Base-by-base conservation (phyloP, 2,113 vertebrate species). In the Laterallus jamaicensis region DNA sequence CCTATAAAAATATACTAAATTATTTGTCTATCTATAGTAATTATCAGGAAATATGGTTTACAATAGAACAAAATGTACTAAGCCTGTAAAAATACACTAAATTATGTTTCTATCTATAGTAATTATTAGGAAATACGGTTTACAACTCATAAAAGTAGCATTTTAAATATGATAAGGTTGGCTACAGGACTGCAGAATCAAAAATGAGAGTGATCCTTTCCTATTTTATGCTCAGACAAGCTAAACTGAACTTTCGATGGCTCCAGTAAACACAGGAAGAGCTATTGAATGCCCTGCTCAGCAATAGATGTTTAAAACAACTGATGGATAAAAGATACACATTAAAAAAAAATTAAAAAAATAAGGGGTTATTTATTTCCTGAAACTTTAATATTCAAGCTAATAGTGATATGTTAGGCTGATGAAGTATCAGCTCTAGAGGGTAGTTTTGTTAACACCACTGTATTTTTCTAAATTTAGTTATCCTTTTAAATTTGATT, bases 31-130 rank as follows among this genome's bases (percentile, higher is more conserved):
- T 95, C 95, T 97, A 90, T 96, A 92, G 94, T 95, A 97, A 97
- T 97, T 96, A 97, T 96, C 88, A 96, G 95, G 95, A 97, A 97
- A 97, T 96, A 97, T 87, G 95, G 85, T 97, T 97, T 96, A 96
- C 92, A 96, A 95, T 93, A 86, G 95, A 95, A 96, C 59, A 97
- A 95, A 97, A 95, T 93, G 84, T 97, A 96, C 86, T 91, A 91
- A 88, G 71, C 86, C 92, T 97, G 92, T 95, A 96, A 97, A 97
- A 97, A 96, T 95, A 95, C 66, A 95, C 73, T 97, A 96, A 95
- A 96, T 97, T 96, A 91, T 91, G 52, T 62, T 94, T 94, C 92
- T 94, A 90, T 83, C 83, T 93, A 62, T 75, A 93, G 79, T 77
- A 93, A 92, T 97, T 96, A 95, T 91, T 87, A 94, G 91, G 87